These are phyloP conservation scores for Vulpes lagopus DNA, from an alignment of 2,113 vertebrate species.

Conservation along the genomic window DNA sequence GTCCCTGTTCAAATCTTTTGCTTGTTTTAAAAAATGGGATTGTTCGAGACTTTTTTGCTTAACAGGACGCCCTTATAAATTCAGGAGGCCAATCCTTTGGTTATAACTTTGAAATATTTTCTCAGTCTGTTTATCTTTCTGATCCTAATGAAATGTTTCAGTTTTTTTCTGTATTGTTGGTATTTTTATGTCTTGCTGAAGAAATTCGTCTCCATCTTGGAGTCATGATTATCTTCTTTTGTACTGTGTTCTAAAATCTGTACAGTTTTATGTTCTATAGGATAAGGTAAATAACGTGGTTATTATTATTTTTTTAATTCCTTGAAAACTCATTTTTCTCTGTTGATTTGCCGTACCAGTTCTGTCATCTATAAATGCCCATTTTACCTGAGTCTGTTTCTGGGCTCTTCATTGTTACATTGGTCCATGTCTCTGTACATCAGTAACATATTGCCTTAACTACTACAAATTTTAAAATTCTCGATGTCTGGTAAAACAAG, in stretches of 20 bases:
- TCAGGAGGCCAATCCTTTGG: not conserved
- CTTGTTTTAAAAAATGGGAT: not conserved
- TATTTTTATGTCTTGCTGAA: conserved; percentile 26
- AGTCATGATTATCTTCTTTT: not conserved
- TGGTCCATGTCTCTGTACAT: not conserved
- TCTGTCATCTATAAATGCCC: not conserved
- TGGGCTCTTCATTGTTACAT: not conserved
- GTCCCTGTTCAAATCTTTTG: not conserved
- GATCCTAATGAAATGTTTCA: not conserved
- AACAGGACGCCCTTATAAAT: not conserved
- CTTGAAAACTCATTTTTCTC: conserved; percentile 1
- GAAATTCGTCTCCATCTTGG: not conserved
- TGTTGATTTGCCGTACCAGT: not conserved
- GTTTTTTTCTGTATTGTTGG: not conserved
- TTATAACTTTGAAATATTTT: conserved; percentile 42
- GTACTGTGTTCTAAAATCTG: not conserved
- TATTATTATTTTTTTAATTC: not conserved
- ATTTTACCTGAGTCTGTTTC: not conserved
- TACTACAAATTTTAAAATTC: not conserved
- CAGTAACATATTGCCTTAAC: not conserved
- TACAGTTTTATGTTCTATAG: not conserved
- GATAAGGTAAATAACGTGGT: not conserved
- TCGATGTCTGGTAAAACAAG: not conserved
- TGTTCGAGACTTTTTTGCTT: not conserved
- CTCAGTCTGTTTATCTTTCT: conserved; percentile 5